Evolutionary conservation across 1,140 invertebrate species (phyloP), one percentile per base, ranked within the genome.

Genomic region (Armadillidium nasatum): DNA sequence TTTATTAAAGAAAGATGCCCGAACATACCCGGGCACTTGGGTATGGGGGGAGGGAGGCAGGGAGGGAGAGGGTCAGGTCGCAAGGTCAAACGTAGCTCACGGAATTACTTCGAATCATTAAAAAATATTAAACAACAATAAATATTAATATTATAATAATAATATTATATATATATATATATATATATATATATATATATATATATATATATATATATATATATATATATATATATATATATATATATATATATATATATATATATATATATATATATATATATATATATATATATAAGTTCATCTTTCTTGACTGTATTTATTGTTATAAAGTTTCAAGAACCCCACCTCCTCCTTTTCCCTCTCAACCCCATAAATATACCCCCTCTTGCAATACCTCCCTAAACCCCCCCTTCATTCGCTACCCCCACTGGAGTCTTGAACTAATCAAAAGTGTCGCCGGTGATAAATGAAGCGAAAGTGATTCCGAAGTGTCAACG

Each of bases 401-500:
- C 22, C 19, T 33, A 70, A 70, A 22, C 11, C 23, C 50, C 50
- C 50, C 11, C 1, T 13, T 60, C 11, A 19, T 19, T 60, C 50
- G 50, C 50, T 13, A 60, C 50, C 19, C 50, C 7, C 19, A 19
- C 19, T 60, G 50, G 19, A 60, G 50, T 50, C 33, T 33, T 60
- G 50, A 60, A 60, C 11, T 60, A 60, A 60, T 60, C 50, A 60
- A 60, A 60, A 60, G 50, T 60, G 50, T 19, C 50, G 19, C 50
- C 50, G 7, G 50, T 60, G 50, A 60, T 60, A 60, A 60, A 60
- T 60, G 50, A 19, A 60, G 50, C 11, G 50, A 60, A 60, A 60
- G 50, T 60, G 50, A 60, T 60, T 60, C 50, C 19, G 11, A 60
- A 60, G 50, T 60, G 50, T 60, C 50, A 60, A 60, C 50, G 50